phyloP scores from a whole-genome alignment of 2,888 invertebrate species.

The Pseudococcus viburni region DNA sequence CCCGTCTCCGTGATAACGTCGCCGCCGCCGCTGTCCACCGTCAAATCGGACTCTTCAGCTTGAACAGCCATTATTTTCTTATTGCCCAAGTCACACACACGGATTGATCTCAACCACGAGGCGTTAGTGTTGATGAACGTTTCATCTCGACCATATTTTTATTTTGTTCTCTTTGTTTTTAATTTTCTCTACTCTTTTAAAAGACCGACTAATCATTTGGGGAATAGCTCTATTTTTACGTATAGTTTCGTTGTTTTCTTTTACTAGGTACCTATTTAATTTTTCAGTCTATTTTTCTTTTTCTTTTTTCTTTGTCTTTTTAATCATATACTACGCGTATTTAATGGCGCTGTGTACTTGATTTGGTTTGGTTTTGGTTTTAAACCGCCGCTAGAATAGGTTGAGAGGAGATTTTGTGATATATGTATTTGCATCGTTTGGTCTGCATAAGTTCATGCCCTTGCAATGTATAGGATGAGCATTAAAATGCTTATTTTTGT shows the following conservation, averaged over 20 bases:
- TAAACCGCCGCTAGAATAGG: background rate
- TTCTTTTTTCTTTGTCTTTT: background rate
- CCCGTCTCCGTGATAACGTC: conserved; percentile 70
- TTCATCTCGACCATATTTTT: conserved; percentile 46
- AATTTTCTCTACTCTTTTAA: conserved; percentile 22
- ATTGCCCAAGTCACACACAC: conserved; percentile 31
- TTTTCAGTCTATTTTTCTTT: background rate
- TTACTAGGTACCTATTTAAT: conserved; percentile 21
- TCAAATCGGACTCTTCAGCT: conserved; percentile 67
- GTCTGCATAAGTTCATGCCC: background rate
- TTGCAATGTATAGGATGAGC: background rate
- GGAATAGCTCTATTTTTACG: background rate
- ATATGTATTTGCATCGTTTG: background rate
- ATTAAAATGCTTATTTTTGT: background rate
- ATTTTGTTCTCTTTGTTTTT: background rate
- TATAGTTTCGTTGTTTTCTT: conserved; percentile 25
- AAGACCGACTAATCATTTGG: background rate
- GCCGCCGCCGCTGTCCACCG: conserved; percentile 68
- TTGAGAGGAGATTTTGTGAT: background rate
- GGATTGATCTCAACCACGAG: conserved; percentile 49
- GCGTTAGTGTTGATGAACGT: conserved; percentile 48
- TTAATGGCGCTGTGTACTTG: background rate
- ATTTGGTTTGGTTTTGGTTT: background rate
- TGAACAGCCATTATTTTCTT: conserved; percentile 27
- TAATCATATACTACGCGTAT: conserved; percentile 14